phyloP scores from a whole-genome alignment of 2,113 vertebrate species.

The Hiodon alosoides region DNA sequence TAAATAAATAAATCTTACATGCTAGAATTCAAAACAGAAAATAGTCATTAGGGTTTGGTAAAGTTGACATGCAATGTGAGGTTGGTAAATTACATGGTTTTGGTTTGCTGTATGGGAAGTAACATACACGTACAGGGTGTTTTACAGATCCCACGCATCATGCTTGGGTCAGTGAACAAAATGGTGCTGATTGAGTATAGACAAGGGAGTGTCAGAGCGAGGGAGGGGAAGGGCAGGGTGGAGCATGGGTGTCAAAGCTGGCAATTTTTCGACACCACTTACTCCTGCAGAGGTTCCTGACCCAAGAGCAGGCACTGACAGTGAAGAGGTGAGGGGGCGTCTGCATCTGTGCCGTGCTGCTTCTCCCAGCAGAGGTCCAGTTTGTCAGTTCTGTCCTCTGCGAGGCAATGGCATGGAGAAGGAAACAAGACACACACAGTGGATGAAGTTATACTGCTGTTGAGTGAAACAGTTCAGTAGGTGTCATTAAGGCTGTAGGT shows the following conservation, averaged over 20 bases:
- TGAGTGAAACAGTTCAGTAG: not conserved
- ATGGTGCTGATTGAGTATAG: conserved; percentile 6
- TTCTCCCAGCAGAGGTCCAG: conserved; percentile 9
- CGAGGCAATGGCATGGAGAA: not conserved
- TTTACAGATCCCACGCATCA: conserved; percentile 2
- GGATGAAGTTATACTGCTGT: not conserved
- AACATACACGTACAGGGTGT: not conserved
- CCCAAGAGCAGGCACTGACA: conserved; percentile 45
- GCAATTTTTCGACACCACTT: conserved; percentile 37
- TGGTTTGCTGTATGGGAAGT: not conserved
- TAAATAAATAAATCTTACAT: not conserved
- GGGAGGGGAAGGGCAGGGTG: not conserved
- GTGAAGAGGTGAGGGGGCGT: conserved; percentile 42
- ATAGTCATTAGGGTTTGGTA: not conserved
- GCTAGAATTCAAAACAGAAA: not conserved
- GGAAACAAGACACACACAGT: conserved; percentile 1
- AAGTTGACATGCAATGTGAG: not conserved
- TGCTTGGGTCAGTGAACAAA: conserved; percentile 22
- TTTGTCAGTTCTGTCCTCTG: conserved; percentile 29
- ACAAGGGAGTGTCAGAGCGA: not conserved
- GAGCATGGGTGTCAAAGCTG: not conserved
- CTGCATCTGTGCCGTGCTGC: conserved; percentile 36
- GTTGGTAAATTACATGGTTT: not conserved
- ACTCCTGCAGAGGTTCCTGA: conserved; percentile 47
- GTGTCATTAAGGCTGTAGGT: not conserved